phyloP scores from a whole-genome alignment of 2,797 vertebrate genomes.

The Lutjanus campechanus region DNA sequence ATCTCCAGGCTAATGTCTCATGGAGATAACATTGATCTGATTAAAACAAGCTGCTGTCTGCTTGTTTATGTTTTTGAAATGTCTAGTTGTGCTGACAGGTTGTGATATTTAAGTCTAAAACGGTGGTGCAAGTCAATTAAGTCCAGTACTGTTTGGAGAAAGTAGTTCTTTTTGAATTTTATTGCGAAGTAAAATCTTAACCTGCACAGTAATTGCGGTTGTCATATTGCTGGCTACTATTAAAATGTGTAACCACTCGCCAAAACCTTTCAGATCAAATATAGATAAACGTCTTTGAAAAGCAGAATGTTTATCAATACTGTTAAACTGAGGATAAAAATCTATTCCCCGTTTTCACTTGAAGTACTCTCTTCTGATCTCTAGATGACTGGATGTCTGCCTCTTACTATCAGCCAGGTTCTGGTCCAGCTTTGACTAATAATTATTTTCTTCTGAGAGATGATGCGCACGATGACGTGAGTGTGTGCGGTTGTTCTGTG shows the following conservation, averaged over 20 bases:
- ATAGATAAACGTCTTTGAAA: neutral
- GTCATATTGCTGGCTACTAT: neutral
- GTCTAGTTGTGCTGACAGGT: too few relatives aligned
- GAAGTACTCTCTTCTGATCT: conserved; percentile 20
- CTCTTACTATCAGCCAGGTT: conserved; percentile 13
- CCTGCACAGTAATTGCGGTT: neutral
- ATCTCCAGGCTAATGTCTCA: too few relatives aligned
- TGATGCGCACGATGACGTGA: conserved; percentile 46
- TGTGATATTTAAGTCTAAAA: neutral
- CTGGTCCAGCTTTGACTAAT: conserved; percentile 28
- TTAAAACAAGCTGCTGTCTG: neutral
- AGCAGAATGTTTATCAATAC: neutral
- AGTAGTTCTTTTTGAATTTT: neutral
- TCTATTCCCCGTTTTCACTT: neutral
- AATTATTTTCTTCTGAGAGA: neutral
- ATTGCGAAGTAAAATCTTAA: neutral
- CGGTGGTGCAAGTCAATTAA: neutral
- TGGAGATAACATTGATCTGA: neutral
- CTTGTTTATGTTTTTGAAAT: neutral
- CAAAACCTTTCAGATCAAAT: neutral
- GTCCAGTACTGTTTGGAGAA: neutral
- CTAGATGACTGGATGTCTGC: conserved; percentile 13
- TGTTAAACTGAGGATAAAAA: neutral
- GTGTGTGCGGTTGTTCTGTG: conserved; percentile 30
- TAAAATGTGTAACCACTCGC: neutral